Conservation (phyloP, 2,113 vertebrate genomes). For the Picathartes gymnocephalus region DNA sequence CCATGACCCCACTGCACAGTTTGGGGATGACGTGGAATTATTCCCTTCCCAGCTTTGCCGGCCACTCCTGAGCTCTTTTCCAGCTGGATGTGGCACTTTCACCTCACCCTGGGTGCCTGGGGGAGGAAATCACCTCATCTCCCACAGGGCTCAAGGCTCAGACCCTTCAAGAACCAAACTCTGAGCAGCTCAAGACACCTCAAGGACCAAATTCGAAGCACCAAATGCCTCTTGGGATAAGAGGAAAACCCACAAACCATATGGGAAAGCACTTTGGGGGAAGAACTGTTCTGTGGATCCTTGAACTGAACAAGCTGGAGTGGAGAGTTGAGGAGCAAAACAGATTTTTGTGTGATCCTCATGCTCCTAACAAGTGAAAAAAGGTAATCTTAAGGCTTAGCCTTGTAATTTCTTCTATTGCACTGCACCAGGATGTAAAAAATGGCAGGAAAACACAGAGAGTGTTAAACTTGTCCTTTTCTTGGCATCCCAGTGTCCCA, state of each 20-base stretch:
- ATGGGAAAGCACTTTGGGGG: rapidly evolving
- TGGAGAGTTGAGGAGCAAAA: neutral
- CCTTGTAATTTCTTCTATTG: neutral
- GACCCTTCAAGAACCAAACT: neutral
- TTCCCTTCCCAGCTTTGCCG: neutral
- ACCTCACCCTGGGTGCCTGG: neutral
- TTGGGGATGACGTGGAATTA: neutral
- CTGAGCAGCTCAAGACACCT: neutral
- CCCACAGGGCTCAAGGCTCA: rapidly evolving
- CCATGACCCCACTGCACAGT: neutral
- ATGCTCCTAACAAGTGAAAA: neutral
- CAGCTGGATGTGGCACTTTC: rapidly evolving
- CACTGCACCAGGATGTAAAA: neutral
- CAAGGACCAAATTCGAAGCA: neutral
- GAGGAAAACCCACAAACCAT: neutral
- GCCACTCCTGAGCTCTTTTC: rapidly evolving
- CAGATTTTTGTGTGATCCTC: neutral
- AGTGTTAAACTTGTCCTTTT: neutral
- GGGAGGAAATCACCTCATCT: neutral
- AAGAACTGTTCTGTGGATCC: neutral
- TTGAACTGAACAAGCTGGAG: rapidly evolving
- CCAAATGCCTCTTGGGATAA: neutral
- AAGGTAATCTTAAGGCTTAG: neutral
- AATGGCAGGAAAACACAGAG: neutral
- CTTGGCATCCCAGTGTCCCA: neutral